Evolutionary conservation across 2,113 vertebrate species (phyloP), one percentile per base, ranked within the genome.

Genomic region (Oncorhynchus keta): DNA sequence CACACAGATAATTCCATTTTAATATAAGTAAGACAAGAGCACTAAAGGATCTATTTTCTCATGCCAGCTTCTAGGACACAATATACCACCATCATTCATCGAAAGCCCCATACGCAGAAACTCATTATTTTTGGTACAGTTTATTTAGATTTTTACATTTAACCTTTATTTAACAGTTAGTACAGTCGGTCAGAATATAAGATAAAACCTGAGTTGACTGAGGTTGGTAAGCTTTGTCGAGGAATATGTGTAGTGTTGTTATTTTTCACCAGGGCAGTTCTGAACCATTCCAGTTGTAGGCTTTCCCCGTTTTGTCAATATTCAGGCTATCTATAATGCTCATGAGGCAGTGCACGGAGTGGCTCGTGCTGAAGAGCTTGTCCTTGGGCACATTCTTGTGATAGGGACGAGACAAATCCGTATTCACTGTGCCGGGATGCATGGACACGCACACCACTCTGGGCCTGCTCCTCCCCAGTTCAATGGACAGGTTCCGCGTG

Each of bases 401-500:
- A 83, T 90, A 91, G 35, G 86, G 84, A 22, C 89, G 82, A 6
- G 93, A 94, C 26, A 95, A 89, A 79, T 90, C 85, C 2, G 92
- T 94, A 80, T 92, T 77, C 7, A 93, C 81, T 1, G 77, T 84
- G 73, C 90, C 90, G 32, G 85, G 86, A 77, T 90, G 87, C 72
- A 93, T 82, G 73, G 88, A 92, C 84, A 93, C 88, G 64, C 92
- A 94, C 75, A 92, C 80, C 78, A 92, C 90, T 73, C 88, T 89
- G 18, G 84, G 87, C 30, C 88, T 86, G 78, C 85, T 76, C 76
- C 84, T 82, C 13, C 87, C 80, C 75, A 91, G 78, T 86, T 93
- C 88, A 83, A 91, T 92, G 20, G 90, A 93, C 73, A 92, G 81
- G 82, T 91, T 94, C 77, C 77, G 91, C 2, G 80, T 94, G 2